Conservation (phyloP, 2,888 invertebrate genomes). For the Anoplius nigerrimus region DNA sequence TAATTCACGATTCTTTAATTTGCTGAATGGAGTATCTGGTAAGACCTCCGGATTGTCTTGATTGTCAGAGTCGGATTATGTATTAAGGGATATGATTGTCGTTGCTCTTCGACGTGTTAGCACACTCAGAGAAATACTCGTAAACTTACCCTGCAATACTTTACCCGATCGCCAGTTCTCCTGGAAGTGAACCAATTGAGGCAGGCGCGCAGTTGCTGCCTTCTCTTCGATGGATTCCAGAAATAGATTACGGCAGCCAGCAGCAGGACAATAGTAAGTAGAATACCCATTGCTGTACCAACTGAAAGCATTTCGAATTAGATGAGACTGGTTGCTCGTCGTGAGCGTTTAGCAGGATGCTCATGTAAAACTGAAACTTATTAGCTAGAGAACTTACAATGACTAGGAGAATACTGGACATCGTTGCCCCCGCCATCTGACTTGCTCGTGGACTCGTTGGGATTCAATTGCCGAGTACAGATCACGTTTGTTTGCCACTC, state of each 20-base stretch:
- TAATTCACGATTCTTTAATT: background rate
- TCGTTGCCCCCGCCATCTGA: background rate
- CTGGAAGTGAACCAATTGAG: slow-evolving; percentile 47
- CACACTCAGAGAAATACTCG: no score
- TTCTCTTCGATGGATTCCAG: slow-evolving; percentile 53
- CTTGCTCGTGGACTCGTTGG: background rate
- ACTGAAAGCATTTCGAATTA: slow-evolving; percentile 48
- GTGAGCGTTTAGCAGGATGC: background rate
- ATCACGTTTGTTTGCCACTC: slow-evolving; percentile 62
- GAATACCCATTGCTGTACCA: slow-evolving; percentile 40
- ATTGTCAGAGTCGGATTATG: no score
- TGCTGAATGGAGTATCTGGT: background rate
- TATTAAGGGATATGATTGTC: no score
- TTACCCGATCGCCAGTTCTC: slow-evolving; percentile 56
- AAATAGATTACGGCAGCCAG: slow-evolving; percentile 54
- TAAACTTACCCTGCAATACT: slow-evolving; percentile 64
- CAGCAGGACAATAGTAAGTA: slow-evolving; percentile 39
- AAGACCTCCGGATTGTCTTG: no score
- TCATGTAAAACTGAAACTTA: no score
- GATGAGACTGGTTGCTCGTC: background rate
- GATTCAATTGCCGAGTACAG: slow-evolving; percentile 36
- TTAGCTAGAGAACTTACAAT: slow-evolving; percentile 17
- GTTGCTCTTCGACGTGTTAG: no score
- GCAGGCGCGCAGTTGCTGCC: slow-evolving; percentile 46
- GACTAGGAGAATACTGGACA: slow-evolving; percentile 28